phyloP scores from a whole-genome alignment of 2,797 vertebrate genomes.

The Pseudochirops cupreus region DNA sequence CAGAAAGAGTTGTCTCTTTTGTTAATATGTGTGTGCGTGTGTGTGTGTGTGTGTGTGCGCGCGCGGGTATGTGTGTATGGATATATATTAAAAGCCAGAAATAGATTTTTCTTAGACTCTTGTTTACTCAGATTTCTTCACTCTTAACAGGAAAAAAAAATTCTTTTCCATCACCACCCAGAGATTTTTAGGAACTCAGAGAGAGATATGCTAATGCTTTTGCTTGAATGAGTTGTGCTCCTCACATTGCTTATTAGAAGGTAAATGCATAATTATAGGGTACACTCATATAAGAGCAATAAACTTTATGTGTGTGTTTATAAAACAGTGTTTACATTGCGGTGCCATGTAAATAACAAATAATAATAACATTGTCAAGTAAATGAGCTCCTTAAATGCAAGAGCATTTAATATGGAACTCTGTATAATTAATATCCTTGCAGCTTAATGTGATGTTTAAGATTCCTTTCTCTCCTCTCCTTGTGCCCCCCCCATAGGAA shows the following conservation, averaged over 20 bases:
- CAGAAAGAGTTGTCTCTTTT: conserved; percentile 75
- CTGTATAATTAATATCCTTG: conserved; percentile 84
- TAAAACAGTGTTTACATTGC: conserved; percentile 66
- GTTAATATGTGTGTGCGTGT: conserved; percentile 53
- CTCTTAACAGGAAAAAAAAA: conserved; percentile 38
- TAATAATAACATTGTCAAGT: conserved; percentile 80
- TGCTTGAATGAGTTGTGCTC: conserved; percentile 51
- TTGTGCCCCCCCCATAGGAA: conserved; percentile 60
- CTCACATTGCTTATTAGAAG: conserved; percentile 52
- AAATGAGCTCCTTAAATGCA: conserved; percentile 82
- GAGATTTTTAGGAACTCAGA: conserved; percentile 65
- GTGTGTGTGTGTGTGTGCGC: not conserved
- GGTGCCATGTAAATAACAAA: conserved; percentile 63
- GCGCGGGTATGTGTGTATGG: not conserved
- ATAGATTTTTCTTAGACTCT: conserved; percentile 64
- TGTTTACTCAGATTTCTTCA: conserved; percentile 65
- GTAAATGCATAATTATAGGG: conserved; percentile 65
- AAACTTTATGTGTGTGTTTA: conserved; percentile 72
- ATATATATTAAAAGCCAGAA: conserved; percentile 56
- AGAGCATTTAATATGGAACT: conserved; percentile 79
- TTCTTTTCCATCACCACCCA: conserved; percentile 25
- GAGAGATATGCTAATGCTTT: conserved; percentile 20
- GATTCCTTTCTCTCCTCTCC: conserved; percentile 73
- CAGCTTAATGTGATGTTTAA: conserved; percentile 80
- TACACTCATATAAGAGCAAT: conserved; percentile 60